phyloP scores from a whole-genome alignment of 1,140 invertebrate genomes.

The Solen grandis region DNA sequence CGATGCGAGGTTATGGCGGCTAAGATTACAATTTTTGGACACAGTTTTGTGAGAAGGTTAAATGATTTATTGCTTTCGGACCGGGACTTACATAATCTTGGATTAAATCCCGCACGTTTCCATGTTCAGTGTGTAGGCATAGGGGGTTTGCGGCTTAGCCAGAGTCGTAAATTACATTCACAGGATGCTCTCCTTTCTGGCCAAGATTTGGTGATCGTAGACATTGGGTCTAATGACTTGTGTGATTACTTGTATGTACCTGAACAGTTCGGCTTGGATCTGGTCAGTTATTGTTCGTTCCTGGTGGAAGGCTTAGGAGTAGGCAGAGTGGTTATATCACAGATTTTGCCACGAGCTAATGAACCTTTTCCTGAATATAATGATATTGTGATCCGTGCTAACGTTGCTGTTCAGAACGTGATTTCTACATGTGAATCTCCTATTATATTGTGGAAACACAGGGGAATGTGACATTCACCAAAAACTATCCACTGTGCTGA shows the following conservation, averaged over 20 bases:
- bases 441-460: constrained; percentile 1
- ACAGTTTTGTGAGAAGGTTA: background rate
- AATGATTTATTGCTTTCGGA: too few relatives aligned
- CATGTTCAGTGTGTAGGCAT: background rate
- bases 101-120: background rate
- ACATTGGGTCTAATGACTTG: constrained; percentile 10
- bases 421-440: background rate
- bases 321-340: background rate
- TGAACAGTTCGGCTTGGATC: background rate
- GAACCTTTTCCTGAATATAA: background rate
- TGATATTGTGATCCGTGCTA: background rate
- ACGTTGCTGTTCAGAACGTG: background rate
- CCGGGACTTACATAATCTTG: background rate
- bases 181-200: background rate
- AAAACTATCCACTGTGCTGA: background rate
- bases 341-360: background rate
- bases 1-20: too few relatives aligned
- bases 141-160: background rate
- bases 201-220: background rate
- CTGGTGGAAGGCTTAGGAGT: background rate
- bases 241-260: background rate
- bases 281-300: background rate
- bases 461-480: background rate
- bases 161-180: background rate
- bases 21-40: too few relatives aligned